Base-by-base conservation (phyloP, 2,113 vertebrate species). In the Apodemus speciosus region DNA sequence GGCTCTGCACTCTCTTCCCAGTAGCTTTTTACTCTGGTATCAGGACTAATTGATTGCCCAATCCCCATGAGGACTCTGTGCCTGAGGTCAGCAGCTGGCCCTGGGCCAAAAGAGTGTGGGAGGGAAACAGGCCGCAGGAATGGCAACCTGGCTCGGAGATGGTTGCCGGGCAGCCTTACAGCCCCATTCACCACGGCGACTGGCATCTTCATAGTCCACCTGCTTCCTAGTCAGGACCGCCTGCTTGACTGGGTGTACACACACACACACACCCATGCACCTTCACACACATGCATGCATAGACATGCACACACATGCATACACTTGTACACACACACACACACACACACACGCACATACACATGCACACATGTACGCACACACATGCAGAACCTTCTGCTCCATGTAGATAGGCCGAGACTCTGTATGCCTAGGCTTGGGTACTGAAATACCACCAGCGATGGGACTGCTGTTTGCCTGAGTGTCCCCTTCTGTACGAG, bases 391-490 rank as follows among this genome's bases (percentile, higher is more conserved):
- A 46, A 6, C 20, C 18, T 49, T 35, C 23, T 27, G 27, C 25
- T 11, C 27, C 53, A 30, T 62, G 16, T 5, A 0, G 40, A 76
- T 43, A 83, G 16, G 16, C 0, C 0, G 3, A 3, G 2, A 0
- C 4, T 16, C 27, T 0, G 20, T 11, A 32, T 2, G 11, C 16
- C 23, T 60, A 27, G 13, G 51, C 2, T 25, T 0, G 0, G 73
- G 9, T 38, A 21, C 66, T 89, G 16, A 23, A 58, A 43, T 40
- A 38, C 25, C 30, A 14, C 35, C 46, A 27, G 13, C 15, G 9
- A 49, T 35, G 6, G 43, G n/a, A 53, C 21, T 2, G 1, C 21
- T 43, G 14, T 38, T 14, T n/a, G 81, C 20, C 89, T 92, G 35
- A 7, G 69, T 79, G 58, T 62, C 72, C n/a, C 43, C 76, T 1